Evolutionary conservation across 2,888 invertebrate genomes (phyloP), one percentile per base, ranked within the genome.

Genomic region (Lithodes maja): DNA sequence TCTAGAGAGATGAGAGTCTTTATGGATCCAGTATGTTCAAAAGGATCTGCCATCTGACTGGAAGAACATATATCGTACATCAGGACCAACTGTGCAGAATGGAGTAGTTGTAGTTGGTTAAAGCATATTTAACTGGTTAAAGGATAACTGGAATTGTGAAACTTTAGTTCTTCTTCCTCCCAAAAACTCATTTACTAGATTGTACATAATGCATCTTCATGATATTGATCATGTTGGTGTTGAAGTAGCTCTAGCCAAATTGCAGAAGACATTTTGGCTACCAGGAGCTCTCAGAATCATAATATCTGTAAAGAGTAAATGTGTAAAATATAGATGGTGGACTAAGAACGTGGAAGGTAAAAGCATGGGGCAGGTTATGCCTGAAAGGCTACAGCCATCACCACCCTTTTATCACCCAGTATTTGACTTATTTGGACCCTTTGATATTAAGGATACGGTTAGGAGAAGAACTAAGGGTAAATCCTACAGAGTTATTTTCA

Each of bases 111-210:
- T 54, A 15, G 85, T 85, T 5, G 85, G 52, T 17, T 49, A 82
- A 2, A 61, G 82, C 7, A 69, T 82, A 1, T n/a, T 69, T 9
- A 82, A 82, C 15, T 82, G 82, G 82, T 33, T 82, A 77, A 84
- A 84, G 17, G 55, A 75, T 2, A 55, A 84, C 15, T 84, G 49
- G 53, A 54, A 84, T 77, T 33, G 55, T 1, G 33, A 74, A 54
- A 52, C n/a, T 15, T 84, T 54, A 55, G 5, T 75, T 1, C 33
- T 84, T 3, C 53, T 75, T 7, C 75, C 75, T 49, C 9, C 75
- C 33, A 33, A 53, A 33, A 75, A 84, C 50, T 15, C 68, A 33
- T n/a, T 84, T 7, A 84, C 84, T 75, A 74, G 17, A 71, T 54
- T 86, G 68, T 71, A 69, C 52, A 69, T 86, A 2, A 2, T 9